Evolutionary conservation across 2,888 invertebrate genomes (phyloP).

Genomic region (Thelaira solivaga): DNA sequence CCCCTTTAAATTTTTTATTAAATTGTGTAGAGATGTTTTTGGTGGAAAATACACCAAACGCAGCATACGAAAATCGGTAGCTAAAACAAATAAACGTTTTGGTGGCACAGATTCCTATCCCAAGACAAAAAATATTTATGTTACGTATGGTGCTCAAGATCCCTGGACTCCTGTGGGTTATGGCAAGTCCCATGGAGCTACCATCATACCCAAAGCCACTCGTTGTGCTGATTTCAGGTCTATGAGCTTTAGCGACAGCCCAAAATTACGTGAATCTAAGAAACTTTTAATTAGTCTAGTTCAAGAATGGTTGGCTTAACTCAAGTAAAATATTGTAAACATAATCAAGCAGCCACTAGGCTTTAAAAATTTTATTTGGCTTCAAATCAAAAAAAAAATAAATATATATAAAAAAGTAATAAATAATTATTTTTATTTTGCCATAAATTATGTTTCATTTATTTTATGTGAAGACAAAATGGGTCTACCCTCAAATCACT

Average conservation of each 20-base stretch:
- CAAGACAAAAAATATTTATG: slow-evolving; percentile 78
- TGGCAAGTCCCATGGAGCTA: slow-evolving; percentile 69
- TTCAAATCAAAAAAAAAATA: too few relatives aligned
- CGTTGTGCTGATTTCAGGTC: slow-evolving; percentile 74
- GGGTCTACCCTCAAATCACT: too few relatives aligned
- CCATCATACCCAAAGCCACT: slow-evolving; percentile 69
- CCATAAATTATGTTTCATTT: too few relatives aligned
- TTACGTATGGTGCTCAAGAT: slow-evolving; percentile 79
- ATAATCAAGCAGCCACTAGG: too few relatives aligned
- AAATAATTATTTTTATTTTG: too few relatives aligned
- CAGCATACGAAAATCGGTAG: slow-evolving; percentile 64
- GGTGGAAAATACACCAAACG: slow-evolving; percentile 66
- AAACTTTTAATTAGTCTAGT: slow-evolving; percentile 69
- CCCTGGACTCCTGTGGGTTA: slow-evolving; percentile 80
- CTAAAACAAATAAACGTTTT: slow-evolving; percentile 77
- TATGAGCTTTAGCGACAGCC: slow-evolving; percentile 67
- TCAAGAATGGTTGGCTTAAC: slow-evolving; percentile 69
- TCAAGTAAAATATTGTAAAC: neutral
- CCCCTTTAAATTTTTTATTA: slow-evolving; percentile 69
- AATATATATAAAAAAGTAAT: too few relatives aligned
- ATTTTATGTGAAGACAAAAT: too few relatives aligned
- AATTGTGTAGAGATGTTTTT: slow-evolving; percentile 71
- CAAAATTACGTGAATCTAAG: slow-evolving; percentile 72
- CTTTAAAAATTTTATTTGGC: too few relatives aligned
- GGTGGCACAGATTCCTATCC: slow-evolving; percentile 77